Conservation (phyloP, 2,113 vertebrate species). For the Microcebus lehilahytsara region DNA sequence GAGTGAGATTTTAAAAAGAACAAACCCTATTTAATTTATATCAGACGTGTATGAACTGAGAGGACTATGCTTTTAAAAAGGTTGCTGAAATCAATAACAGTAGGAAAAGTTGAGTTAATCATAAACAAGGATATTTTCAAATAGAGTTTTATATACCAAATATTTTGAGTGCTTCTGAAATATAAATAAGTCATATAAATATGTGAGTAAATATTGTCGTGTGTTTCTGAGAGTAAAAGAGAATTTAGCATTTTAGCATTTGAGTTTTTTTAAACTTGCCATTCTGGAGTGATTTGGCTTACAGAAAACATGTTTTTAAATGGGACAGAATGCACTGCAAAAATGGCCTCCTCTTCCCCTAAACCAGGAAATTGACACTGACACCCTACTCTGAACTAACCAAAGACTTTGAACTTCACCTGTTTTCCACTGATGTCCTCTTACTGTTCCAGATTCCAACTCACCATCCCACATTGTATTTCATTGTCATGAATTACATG, state of each 20-base stretch:
- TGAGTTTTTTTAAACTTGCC: neutral
- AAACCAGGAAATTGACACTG: neutral
- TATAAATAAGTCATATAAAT: neutral
- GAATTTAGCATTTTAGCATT: neutral
- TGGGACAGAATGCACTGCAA: neutral
- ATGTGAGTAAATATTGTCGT: neutral
- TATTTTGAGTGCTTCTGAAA: neutral
- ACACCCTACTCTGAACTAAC: neutral
- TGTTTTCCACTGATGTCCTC: neutral
- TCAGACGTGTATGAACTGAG: neutral
- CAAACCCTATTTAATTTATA: neutral
- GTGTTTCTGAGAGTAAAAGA: neutral
- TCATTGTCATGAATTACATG: neutral
- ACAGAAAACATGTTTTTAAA: neutral
- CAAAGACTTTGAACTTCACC: neutral
- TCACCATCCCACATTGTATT: neutral
- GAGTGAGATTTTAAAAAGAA: neutral
- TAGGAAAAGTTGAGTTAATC: neutral
- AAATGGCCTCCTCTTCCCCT: neutral
- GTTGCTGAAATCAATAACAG: neutral
- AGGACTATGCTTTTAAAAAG: neutral
- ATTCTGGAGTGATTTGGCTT: conserved; percentile 26
- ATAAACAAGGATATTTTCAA: neutral
- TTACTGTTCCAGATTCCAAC: neutral
- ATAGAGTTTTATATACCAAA: neutral